Base-by-base conservation (phyloP, 2,113 vertebrate species). In the Gopherus evgoodei region DNA sequence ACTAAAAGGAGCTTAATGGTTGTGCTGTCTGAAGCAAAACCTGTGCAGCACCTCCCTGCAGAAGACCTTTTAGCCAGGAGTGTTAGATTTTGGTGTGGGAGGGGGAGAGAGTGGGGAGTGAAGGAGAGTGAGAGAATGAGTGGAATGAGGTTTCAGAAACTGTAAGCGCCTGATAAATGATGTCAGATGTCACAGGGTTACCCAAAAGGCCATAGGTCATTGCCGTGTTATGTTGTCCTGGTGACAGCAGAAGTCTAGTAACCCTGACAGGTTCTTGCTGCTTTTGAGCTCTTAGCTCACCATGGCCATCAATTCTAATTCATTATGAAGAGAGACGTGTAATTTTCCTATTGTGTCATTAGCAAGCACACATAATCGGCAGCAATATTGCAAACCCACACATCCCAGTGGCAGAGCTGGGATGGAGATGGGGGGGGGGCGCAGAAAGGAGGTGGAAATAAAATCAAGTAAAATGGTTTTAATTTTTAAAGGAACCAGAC, bases 401-500 rank as follows among this genome's bases (percentile, higher is more conserved):
- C 0, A 8, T 38, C 44, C 90, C 87, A 0, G 0, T 1, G 27
- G 84, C 80, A 90, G n/a, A 85, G 38, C 86, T 22, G 82, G 35
- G 65, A 27, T 84, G n/a, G 44, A 42, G 80, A 75, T 9, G 0
- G 42, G 3, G 13, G 4, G 9, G 50, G 57, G 44, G 49, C 22
- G 4, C 44, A 1, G 2, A 25, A 75, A 80, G 81, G 62, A 69
- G 89, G 29, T 17, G 92, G 84, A 80, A 95, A 93, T 79, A 17
- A 92, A 94, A 62, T 65, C 11, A 14, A 25, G 50, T 11, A 16
- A 87, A 95, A 52, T 62, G 83, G 82, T 12, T 95, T 89, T 69
- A 50, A 69, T 93, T 97, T 93, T 89, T 83, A 78, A 91, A 87
- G 84, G 91, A 90, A 93, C 76, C 93, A 93, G 90, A 90, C 59